Conservation (phyloP, 2,888 invertebrate genomes). For the Prenolepis imparis region DNA sequence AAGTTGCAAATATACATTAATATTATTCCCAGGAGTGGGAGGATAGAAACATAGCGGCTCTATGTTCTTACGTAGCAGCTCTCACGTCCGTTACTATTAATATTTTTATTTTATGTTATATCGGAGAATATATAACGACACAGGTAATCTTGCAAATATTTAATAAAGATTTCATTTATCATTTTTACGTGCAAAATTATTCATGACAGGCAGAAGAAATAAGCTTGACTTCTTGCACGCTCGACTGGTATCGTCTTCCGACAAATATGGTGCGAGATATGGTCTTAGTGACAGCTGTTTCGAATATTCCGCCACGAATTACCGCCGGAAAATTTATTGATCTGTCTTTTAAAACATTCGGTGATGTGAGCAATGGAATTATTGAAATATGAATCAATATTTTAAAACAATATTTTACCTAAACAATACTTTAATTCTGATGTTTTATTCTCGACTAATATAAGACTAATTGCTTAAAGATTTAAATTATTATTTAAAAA, state of each 20-base stretch:
- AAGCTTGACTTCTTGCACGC: slow-evolving; percentile 31
- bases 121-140: slow-evolving; percentile 15
- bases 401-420: neutral
- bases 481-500: too few species aligned
- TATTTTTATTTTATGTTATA: slow-evolving; percentile 36
- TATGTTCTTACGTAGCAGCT: neutral
- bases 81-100: slow-evolving; percentile 14
- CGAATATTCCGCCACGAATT: slow-evolving; percentile 70
- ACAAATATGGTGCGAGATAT: slow-evolving; percentile 66
- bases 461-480: neutral
- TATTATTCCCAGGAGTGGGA: slow-evolving; percentile 31
- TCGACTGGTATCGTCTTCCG: slow-evolving; percentile 74
- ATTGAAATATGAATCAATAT: neutral
- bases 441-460: too few species aligned
- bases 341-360: slow-evolving; percentile 73
- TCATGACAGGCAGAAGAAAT: slow-evolving; percentile 15
- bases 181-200: too few species aligned
- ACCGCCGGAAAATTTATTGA: slow-evolving; percentile 77
- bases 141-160: slow-evolving; percentile 15
- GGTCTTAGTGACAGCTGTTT: slow-evolving; percentile 67
- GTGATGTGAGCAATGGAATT: slow-evolving; percentile 68
- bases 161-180: neutral
- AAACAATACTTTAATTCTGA: too few species aligned
- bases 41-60: neutral
- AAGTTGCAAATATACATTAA: neutral